These are phyloP conservation scores for Lepus americanus DNA, from an alignment of 2,113 vertebrate genomes.

Conservation along the genomic window DNA sequence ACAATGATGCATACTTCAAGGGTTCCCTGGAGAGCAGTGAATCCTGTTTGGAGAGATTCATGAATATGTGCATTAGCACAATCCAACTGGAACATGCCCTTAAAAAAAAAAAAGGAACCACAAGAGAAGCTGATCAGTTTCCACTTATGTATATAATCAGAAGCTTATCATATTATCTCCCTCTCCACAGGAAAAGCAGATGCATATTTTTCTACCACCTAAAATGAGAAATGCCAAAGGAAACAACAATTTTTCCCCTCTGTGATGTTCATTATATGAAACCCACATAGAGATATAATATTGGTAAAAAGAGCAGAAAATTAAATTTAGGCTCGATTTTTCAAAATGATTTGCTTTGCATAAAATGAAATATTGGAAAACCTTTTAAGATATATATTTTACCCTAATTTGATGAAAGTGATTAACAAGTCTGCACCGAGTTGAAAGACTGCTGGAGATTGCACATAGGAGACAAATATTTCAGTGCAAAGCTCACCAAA, in stretches of 20 bases:
- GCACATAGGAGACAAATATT: slow-evolving; percentile 81
- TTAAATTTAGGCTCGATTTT: slow-evolving; percentile 64
- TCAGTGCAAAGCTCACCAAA: slow-evolving; percentile 81
- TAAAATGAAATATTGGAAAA: slow-evolving; percentile 73
- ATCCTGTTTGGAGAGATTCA: slow-evolving; percentile 93
- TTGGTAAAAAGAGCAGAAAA: slow-evolving; percentile 51
- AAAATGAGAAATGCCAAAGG: slow-evolving; percentile 84
- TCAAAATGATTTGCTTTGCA: slow-evolving; percentile 78
- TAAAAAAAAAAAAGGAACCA: slow-evolving; percentile 88
- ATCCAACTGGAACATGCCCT: slow-evolving; percentile 90
- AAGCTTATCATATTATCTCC: slow-evolving; percentile 89
- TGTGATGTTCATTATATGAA: slow-evolving; percentile 70
- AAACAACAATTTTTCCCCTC: slow-evolving; percentile 74
- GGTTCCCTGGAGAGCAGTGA: slow-evolving; percentile 90
- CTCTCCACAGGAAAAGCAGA: slow-evolving; percentile 85
- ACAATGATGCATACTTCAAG: slow-evolving; percentile 92
- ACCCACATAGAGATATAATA: slow-evolving; percentile 72
- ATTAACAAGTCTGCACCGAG: slow-evolving; percentile 82
- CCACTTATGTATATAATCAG: slow-evolving; percentile 91
- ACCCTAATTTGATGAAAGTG: slow-evolving; percentile 80
- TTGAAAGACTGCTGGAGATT: slow-evolving; percentile 82
- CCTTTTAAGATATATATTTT: slow-evolving; percentile 70
- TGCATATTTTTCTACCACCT: slow-evolving; percentile 76
- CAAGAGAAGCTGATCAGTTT: slow-evolving; percentile 90
- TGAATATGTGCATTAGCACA: slow-evolving; percentile 92